Percentiles rank a stretch among this genome's conserved stretches.
These are phyloP conservation scores for Numida meleagris DNA, from an alignment of 2,113 vertebrate genomes.

Conservation along the genomic window DNA sequence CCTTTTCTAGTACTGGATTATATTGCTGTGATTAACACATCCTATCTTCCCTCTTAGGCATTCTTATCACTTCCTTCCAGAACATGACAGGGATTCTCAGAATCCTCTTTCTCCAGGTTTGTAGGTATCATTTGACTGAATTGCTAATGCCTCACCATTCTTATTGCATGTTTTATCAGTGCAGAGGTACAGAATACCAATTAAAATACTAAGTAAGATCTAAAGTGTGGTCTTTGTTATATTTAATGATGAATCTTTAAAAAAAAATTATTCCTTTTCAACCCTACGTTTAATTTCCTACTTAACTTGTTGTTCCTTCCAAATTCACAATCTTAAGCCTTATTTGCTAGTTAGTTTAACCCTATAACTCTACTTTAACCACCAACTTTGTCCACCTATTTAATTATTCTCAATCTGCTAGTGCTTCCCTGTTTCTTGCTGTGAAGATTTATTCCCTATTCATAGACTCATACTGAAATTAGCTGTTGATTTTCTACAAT, in stretches of 20 bases:
- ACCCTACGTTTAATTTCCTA: not conserved
- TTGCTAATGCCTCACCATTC: not conserved
- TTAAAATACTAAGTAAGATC: not conserved
- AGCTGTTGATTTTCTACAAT: not conserved
- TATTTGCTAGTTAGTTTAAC: not conserved
- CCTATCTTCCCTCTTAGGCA: not conserved
- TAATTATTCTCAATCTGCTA: not conserved
- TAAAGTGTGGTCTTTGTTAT: not conserved
- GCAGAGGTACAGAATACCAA: not conserved
- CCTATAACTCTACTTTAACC: not conserved
- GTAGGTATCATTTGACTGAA: not conserved
- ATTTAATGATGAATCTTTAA: not conserved
- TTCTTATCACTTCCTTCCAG: not conserved
- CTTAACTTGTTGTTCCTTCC: not conserved
- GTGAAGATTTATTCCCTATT: not conserved
- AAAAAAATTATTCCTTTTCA: not conserved
- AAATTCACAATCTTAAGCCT: not conserved
- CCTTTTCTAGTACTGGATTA: not conserved
- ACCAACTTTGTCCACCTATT: not conserved
- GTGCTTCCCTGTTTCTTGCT: not conserved
- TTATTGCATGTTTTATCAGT: not conserved
- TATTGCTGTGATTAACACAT: not conserved
- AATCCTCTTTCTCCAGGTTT: not conserved
- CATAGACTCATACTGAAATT: not conserved
- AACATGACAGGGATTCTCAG: not conserved